These are phyloP conservation scores for Stegophylla sp. DNA, from an alignment of 2,888 invertebrate species.

Conservation along the genomic window DNA sequence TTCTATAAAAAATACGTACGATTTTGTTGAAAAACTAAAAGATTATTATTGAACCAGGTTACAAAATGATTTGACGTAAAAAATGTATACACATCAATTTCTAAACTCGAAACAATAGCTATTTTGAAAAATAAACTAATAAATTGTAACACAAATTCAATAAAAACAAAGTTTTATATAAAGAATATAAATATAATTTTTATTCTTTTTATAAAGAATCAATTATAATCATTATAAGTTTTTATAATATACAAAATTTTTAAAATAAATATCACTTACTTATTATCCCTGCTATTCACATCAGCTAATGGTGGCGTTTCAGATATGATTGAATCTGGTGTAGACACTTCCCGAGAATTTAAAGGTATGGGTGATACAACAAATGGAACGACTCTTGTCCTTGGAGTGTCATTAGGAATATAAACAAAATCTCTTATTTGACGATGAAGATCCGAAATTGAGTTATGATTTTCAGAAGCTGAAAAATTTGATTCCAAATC, in stretches of 20 bases:
- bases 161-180: too few relatives aligned
- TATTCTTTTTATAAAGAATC: too few relatives aligned
- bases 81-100: too few relatives aligned
- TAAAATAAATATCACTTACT: constrained; percentile 23
- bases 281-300: neutral
- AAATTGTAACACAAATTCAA: too few relatives aligned
- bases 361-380: constrained; percentile 7
- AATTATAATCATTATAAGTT: neutral
- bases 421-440: constrained; percentile 6
- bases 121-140: too few relatives aligned
- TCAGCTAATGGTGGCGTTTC: neutral
- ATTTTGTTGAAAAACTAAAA: too few relatives aligned
- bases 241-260: neutral
- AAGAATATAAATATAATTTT: too few relatives aligned
- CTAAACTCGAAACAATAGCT: too few relatives aligned
- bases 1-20: too few relatives aligned
- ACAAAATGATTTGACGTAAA: too few relatives aligned
- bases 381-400: constrained; percentile 31
- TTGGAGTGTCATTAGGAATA: constrained; percentile 10
- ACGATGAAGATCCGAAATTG: constrained; percentile 2
- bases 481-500: neutral
- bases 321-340: constrained; percentile 6
- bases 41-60: too few relatives aligned
- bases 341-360: neutral
- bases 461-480: constrained; percentile 12